These are phyloP conservation scores for Clepsis dumicolana DNA, from an alignment of 2,888 invertebrate species.

Conservation along the genomic window DNA sequence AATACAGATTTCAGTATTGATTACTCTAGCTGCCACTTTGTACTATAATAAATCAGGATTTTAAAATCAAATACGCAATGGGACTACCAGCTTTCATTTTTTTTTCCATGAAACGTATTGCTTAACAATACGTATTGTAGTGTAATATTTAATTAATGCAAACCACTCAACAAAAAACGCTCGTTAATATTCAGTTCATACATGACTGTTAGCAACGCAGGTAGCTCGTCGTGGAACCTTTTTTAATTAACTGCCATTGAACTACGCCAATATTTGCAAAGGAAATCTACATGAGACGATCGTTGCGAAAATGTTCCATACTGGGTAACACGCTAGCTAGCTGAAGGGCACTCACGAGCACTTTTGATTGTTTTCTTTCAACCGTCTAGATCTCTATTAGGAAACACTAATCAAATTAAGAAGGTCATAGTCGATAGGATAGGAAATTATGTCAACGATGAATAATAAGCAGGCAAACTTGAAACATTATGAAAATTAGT, in stretches of 20 bases:
- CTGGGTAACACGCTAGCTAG: neutral
- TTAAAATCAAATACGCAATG: neutral
- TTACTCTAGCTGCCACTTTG: neutral
- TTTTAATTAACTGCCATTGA: neutral
- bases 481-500: neutral
- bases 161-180: constrained; percentile 3
- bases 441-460: neutral
- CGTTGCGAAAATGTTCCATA: neutral
- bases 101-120: neutral
- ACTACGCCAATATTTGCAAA: neutral
- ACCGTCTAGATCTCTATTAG: constrained; percentile 51
- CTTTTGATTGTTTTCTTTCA: constrained; percentile 58
- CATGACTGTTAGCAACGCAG: neutral
- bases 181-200: neutral
- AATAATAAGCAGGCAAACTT: neutral
- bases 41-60: neutral
- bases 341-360: constrained; percentile 41
- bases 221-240: neutral
- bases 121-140: neutral
- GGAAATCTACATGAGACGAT: neutral
- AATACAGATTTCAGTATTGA: neutral
- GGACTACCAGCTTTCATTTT: neutral
- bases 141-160: neutral
- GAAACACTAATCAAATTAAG: constrained; percentile 45
- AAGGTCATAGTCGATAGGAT: constrained; percentile 16